phyloP scores from a whole-genome alignment of 1,140 invertebrate species.

The Marisa cornuarietis region DNA sequence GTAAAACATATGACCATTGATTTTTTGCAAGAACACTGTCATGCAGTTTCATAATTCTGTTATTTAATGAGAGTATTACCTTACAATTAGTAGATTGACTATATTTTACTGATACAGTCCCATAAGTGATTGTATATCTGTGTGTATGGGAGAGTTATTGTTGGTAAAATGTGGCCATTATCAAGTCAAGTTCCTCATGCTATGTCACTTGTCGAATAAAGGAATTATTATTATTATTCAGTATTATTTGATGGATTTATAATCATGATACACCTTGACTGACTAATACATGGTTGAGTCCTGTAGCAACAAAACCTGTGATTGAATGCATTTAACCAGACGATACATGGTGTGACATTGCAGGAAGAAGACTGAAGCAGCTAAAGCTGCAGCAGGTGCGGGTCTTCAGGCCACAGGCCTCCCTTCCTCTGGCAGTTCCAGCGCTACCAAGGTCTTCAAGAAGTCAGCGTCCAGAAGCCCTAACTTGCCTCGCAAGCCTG shows the following conservation, averaged over 20 bases:
- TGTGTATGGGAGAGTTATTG: too few species aligned
- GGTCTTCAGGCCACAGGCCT: not conserved
- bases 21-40: too few species aligned
- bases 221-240: too few species aligned
- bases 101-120: too few species aligned
- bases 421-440: not conserved
- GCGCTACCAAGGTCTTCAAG: conserved; percentile 41
- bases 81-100: too few species aligned
- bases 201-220: too few species aligned
- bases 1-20: too few species aligned
- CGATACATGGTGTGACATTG: not conserved
- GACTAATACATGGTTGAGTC: not conserved
- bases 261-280: not conserved
- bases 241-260: not conserved
- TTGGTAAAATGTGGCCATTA: too few species aligned
- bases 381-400: conserved; percentile 34
- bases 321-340: not conserved
- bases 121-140: not conserved
- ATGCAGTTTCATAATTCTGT: too few species aligned
- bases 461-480: conserved; percentile 57
- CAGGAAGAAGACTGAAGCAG: conserved; percentile 56
- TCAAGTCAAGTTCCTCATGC: too few species aligned
- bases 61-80: too few species aligned
- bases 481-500: conserved; percentile 40
- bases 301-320: not conserved